Percentiles rank a stretch among this genome's conserved stretches.
phyloP scores from a whole-genome alignment of 1,140 invertebrate genomes.

The Drosophila busckii region DNA sequence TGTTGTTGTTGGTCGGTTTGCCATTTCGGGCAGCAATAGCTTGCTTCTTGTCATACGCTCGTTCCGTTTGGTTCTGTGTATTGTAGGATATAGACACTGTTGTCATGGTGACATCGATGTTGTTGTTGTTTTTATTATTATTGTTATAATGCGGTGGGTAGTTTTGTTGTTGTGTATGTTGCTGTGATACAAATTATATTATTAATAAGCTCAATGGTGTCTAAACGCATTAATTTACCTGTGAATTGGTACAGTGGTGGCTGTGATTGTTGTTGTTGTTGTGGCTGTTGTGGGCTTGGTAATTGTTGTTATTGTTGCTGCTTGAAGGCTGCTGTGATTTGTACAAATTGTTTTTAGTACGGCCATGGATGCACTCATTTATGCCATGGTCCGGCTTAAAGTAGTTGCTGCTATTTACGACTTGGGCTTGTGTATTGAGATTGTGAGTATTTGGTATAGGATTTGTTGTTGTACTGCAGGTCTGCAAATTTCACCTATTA shows the following conservation, averaged over 20 bases:
- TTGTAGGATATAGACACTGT: constrained; percentile 43
- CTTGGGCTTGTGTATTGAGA: constrained; percentile 45
- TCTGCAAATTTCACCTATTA: constrained; percentile 78
- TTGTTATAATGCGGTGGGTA: constrained; percentile 30
- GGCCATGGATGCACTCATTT: constrained; percentile 27
- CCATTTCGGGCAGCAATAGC: neutral
- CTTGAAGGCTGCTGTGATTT: constrained; percentile 27
- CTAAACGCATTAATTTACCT: too few relatives aligned
- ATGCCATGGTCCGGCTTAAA: constrained; percentile 22
- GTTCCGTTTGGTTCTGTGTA: constrained; percentile 35
- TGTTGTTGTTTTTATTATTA: constrained; percentile 24
- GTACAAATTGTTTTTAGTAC: constrained; percentile 13
- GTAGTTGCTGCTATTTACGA: constrained; percentile 27
- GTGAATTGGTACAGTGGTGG: too few relatives aligned
- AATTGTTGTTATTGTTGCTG: constrained; percentile 27
- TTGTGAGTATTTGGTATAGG: constrained; percentile 42
- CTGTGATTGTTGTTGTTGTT: constrained; percentile 15
- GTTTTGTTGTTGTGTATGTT: constrained; percentile 33
- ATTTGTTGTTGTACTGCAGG: constrained; percentile 37
- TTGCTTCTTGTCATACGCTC: constrained; percentile 21
- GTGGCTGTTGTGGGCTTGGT: constrained; percentile 30
- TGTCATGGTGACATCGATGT: constrained; percentile 37
- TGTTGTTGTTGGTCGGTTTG: constrained; percentile 1
- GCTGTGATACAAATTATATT: too few relatives aligned
- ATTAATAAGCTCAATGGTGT: too few relatives aligned